A percentile compares a stretch with the other conserved stretches of the same genome.
These are phyloP conservation scores for Clarias macrocephalus DNA, from an alignment of 2,113 vertebrate species.

Conservation along the genomic window DNA sequence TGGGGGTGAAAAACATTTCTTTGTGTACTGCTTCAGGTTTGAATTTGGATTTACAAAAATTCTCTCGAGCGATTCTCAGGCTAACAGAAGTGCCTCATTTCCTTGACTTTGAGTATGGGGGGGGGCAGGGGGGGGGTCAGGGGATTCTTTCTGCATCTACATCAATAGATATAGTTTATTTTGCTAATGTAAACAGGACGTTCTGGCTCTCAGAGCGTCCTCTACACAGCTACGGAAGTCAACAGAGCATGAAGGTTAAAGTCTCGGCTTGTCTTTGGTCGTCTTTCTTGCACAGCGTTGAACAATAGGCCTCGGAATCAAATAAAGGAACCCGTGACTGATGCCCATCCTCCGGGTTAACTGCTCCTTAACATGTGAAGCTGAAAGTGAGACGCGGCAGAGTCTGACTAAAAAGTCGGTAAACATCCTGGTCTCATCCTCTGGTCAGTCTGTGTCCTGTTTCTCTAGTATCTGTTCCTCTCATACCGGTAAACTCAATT, in stretches of 20 bases:
- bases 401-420: constrained; percentile 11
- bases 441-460: background rate
- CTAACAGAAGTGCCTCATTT: background rate
- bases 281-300: background rate
- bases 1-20: no score
- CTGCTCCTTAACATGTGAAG: constrained; percentile 7
- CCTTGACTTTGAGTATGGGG: background rate
- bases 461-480: background rate
- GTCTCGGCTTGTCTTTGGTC: background rate
- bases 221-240: background rate
- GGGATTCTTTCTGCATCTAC: background rate
- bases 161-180: background rate
- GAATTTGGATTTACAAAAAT: background rate
- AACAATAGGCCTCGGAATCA: background rate
- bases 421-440: constrained; percentile 22
- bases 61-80: background rate
- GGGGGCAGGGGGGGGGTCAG: no score
- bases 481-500: background rate
- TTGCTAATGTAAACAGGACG: background rate
- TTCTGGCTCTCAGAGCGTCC: background rate
- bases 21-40: background rate
- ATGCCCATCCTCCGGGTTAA: background rate
- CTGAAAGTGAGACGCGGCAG: constrained; percentile 4
- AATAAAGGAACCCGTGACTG: background rate
- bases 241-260: background rate